Base-by-base conservation (phyloP, 2,888 invertebrate genomes). In the Heteropelma amictum region DNA sequence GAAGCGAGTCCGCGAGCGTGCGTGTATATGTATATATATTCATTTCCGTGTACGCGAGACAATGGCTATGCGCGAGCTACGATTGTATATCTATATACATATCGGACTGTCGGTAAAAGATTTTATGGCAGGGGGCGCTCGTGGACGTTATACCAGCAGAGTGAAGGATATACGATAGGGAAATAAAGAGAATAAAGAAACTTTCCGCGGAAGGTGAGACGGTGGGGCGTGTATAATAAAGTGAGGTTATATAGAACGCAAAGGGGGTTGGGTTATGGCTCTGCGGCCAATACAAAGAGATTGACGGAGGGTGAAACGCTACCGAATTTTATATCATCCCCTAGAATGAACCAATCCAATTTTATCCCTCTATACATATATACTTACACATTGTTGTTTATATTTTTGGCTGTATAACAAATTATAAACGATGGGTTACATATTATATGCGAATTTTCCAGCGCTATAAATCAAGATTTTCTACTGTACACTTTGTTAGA, bases 161-260 rank as follows among this genome's bases (percentile, higher is more conserved):
- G 60, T 60, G 76, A 72, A 77, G 67, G 76, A 74, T 77, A 78
- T 80, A 80, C 64, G 76, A 79, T 69, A 76, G 17, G 63, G 26
- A 33, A 33, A 30, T 12, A 19, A 12, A 38, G 53, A 30, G 53
- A 30, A 40, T 21, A 30, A 12, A 12, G 14, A 3, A 17, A n/a
- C 17, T 17, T 19, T 17, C 38, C 21, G 49, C 8, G 47, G 33
- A 54, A 45, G 28, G 17, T 10, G 35, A 47, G 38, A 38, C 12
- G 56, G 33, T 28, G 63, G 68, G 42, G 42, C 49, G 47, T 76
- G 70, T 77, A 77, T 76, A 84, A 85, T 82, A 85, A 77, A 19
- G 76, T 72, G 73, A 77, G 76, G 35, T 68, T 79, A 83, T 82
- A 79, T 76, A 69, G 56, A 67, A 49, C 68, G 60, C 65, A 49